Evolutionary conservation across 1,140 invertebrate genomes (phyloP).

Genomic region (Zeugodacus cucurbitae): DNA sequence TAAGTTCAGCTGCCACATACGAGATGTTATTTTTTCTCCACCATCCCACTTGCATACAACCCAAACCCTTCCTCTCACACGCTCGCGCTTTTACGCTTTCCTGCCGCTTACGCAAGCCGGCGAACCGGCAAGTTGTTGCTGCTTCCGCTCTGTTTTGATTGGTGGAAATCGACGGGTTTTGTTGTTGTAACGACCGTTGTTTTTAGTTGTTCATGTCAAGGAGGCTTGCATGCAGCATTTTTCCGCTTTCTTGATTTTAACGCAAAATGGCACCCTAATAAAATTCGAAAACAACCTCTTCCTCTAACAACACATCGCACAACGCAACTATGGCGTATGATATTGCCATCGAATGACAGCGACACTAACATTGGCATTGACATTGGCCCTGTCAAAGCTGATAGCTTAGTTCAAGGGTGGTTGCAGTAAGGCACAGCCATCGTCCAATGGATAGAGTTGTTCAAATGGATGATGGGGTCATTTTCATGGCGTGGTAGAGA

Average conservation of each 20-base stretch:
- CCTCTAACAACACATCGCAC: neutral
- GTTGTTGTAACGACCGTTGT: neutral
- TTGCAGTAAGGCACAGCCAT: neutral
- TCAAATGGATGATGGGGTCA: neutral
- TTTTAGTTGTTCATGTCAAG: neutral
- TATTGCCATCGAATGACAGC: neutral
- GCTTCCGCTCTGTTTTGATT: slow-evolving; percentile 25
- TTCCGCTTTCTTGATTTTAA: slow-evolving; percentile 25
- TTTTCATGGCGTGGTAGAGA: neutral
- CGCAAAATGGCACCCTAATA: slow-evolving; percentile 35
- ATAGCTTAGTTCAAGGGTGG: slow-evolving; percentile 8
- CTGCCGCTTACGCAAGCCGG: neutral
- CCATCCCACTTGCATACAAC: neutral
- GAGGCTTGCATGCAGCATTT: neutral
- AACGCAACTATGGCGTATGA: neutral
- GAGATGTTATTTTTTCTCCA: neutral
- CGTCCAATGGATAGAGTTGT: neutral
- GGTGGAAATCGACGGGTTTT: neutral
- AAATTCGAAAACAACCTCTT: slow-evolving; percentile 11
- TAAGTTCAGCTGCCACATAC: neutral
- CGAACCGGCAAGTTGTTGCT: neutral
- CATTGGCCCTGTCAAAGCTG: slow-evolving; percentile 14
- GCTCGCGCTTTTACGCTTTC: neutral
- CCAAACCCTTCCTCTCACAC: neutral
- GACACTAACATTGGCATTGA: neutral